Conservation (phyloP, 2,888 invertebrate genomes). For the Napeogenes inachia region DNA sequence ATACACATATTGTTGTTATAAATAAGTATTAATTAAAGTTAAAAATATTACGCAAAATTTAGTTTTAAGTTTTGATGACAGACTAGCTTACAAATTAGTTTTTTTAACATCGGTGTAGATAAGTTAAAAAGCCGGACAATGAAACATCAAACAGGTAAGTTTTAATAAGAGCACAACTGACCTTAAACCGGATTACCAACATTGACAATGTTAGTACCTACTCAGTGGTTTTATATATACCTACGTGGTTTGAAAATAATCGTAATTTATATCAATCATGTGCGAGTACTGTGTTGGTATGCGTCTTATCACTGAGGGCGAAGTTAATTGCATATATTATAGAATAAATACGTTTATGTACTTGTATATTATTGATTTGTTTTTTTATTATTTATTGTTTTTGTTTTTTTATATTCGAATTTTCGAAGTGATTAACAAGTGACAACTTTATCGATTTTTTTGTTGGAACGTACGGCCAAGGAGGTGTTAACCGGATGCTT, state of each 20-base stretch:
- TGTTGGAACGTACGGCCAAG: too few relatives aligned
- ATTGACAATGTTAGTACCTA: slow-evolving; percentile 31
- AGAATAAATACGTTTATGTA: neutral
- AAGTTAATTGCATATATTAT: slow-evolving; percentile 22
- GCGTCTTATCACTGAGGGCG: slow-evolving; percentile 24
- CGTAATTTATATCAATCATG: slow-evolving; percentile 9
- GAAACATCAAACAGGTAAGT: slow-evolving; percentile 13
- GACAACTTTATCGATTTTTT: neutral
- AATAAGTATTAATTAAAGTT: too few relatives aligned
- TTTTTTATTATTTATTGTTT: too few relatives aligned
- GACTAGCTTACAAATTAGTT: too few relatives aligned
- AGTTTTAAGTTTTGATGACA: too few relatives aligned
- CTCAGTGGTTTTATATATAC: slow-evolving; percentile 22
- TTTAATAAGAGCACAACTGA: slow-evolving; percentile 25
- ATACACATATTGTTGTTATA: too few relatives aligned
- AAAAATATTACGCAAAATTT: too few relatives aligned
- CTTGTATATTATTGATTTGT: neutral
- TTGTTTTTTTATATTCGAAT: too few relatives aligned
- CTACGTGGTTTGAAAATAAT: slow-evolving; percentile 23
- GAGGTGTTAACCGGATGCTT: too few relatives aligned
- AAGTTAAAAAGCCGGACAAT: neutral
- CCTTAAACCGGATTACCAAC: slow-evolving; percentile 27
- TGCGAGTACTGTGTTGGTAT: slow-evolving; percentile 8
- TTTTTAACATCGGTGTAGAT: neutral
- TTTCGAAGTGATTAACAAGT: neutral